Base-by-base conservation (phyloP, 2,797 vertebrate genomes). In the Momotus momota region DNA sequence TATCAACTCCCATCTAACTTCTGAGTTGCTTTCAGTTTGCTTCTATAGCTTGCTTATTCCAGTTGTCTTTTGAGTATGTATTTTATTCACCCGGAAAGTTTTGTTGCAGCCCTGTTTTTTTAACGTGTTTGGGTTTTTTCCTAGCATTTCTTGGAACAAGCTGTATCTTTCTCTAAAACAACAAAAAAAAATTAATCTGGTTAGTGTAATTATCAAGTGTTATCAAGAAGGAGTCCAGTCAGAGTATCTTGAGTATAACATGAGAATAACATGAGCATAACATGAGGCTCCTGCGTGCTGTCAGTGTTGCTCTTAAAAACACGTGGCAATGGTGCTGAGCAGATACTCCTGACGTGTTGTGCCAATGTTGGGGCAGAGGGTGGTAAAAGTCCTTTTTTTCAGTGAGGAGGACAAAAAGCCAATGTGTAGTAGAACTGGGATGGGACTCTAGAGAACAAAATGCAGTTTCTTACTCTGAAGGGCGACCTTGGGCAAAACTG, bases 291-390 rank as follows among this genome's bases (percentile, higher is more conserved):
- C 35, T 35, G 3, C 14, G 2, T 31, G 25, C n/a, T 35, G 35
- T 45, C 31, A 35, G 58, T 2, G 9, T 73, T 3, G 12, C 40
- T 57, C 21, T 87, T 60, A 26, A 58, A 43, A 52, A 58, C 6
- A 14, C 2, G 0, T 13, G 6, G 66, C 26, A 16, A 7, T 1
- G 10, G 25, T 26, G n/a, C 49, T 41, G 20, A 40, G 22, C 35
- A 49, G 33, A 11, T 48, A 33, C 2, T 38, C n/a, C 65, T 54
- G 41, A 54, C 55, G 13, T 20, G 14, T 4, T 60, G 51, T 4
- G 8, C 43, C 61, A 26, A 12, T n/a, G 40, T 29, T 41, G 16
- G 52, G 14, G 10, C 48, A 20, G n/a, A 25, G 48, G 7, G 3
- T 73, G 70, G 18, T 29, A 18, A 71, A 46, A 91, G 26, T 23